Evolutionary conservation across 1,140 invertebrate genomes (phyloP).

Genomic region (Antheraea mylitta): DNA sequence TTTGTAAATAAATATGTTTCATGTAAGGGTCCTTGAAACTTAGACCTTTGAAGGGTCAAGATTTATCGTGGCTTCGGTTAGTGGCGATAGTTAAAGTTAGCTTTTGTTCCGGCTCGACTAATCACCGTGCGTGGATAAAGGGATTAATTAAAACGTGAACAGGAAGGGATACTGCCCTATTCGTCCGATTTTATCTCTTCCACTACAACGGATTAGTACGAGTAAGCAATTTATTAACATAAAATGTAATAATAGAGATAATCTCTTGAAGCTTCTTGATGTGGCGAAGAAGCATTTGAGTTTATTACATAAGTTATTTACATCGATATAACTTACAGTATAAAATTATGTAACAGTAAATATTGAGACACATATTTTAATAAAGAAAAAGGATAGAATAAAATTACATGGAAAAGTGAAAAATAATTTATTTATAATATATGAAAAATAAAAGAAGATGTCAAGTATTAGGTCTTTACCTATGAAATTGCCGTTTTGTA

Average conservation of each 20-base stretch:
- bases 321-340: no score
- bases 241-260: neutral
- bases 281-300: neutral
- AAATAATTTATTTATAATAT: no score
- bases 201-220: neutral
- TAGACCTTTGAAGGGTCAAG: neutral
- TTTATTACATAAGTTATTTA: no score
- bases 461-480: no score
- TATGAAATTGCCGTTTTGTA: no score
- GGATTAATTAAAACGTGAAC: neutral
- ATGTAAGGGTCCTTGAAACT: neutral
- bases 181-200: neutral
- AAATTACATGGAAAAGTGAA: no score
- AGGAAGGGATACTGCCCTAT: neutral
- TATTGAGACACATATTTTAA: no score
- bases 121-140: neutral
- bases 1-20: neutral
- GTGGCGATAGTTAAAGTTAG: neutral
- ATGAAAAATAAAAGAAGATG: no score
- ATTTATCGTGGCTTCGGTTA: constrained; percentile 1
- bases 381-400: no score
- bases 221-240: neutral
- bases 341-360: no score
- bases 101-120: neutral
- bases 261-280: neutral